phyloP scores from a whole-genome alignment of 2,797 vertebrate genomes.

The Botia kubotai region DNA sequence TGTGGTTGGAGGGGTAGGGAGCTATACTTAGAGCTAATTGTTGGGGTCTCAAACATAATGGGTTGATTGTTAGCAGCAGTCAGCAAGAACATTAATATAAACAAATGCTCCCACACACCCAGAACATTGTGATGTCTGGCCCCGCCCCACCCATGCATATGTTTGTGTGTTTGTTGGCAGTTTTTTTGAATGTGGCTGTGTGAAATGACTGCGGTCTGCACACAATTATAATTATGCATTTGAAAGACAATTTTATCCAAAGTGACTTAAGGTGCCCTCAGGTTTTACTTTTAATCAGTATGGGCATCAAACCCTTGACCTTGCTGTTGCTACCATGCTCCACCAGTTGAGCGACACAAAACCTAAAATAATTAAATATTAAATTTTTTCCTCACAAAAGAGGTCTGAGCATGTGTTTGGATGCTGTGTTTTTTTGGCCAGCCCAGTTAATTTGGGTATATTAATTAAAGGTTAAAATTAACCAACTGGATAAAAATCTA shows the following conservation, averaged over 20 bases:
- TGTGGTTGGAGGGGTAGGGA: constrained; percentile 69
- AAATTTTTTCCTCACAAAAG: too few species aligned
- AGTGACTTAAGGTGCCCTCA: not conserved
- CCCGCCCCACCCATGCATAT: constrained; percentile 36
- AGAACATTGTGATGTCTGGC: constrained; percentile 38
- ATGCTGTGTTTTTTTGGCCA: constrained; percentile 6
- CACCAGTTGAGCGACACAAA: too few species aligned
- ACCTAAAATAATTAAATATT: constrained; percentile 18
- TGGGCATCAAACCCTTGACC: not conserved
- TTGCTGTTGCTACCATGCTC: too few species aligned
- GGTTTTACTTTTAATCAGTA: not conserved
- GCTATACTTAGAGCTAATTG: constrained; percentile 77
- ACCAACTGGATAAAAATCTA: not conserved
- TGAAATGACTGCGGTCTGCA: too few species aligned
- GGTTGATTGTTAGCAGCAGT: constrained; percentile 72
- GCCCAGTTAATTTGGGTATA: not conserved
- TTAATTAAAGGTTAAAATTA: constrained; percentile 38
- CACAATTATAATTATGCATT: not conserved
- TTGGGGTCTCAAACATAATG: constrained; percentile 78
- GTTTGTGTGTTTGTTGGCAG: constrained; percentile 30
- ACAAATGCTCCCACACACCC: constrained; percentile 31
- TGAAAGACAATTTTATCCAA: not conserved
- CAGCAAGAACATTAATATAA: constrained; percentile 61
- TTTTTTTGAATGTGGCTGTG: constrained; percentile 48
- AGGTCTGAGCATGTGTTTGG: too few species aligned